phyloP scores from a whole-genome alignment of 2,113 vertebrate genomes.

The Psilopsiagon aymara region DNA sequence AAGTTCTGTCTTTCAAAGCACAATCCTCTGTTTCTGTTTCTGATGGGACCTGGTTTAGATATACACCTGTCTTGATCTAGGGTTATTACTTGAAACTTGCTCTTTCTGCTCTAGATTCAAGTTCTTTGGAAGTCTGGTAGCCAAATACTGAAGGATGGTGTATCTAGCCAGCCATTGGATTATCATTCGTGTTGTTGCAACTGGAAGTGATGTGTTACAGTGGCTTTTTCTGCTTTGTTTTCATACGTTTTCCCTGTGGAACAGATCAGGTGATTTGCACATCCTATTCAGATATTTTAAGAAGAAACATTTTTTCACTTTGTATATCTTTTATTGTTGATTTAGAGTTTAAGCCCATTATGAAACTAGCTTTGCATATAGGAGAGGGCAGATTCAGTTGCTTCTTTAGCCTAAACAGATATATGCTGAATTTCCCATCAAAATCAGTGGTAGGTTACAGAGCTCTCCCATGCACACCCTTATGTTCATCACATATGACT shows the following conservation, averaged over 20 bases:
- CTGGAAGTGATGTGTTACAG: background rate
- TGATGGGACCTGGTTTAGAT: background rate
- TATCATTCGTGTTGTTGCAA: background rate
- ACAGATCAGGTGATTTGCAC: background rate
- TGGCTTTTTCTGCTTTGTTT: background rate
- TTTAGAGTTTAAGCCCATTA: background rate
- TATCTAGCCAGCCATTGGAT: background rate
- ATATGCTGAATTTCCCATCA: background rate
- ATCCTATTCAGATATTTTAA: background rate
- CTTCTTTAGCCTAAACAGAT: background rate
- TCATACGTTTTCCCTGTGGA: background rate
- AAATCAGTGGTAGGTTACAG: background rate
- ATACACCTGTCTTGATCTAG: background rate
- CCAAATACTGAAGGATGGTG: background rate
- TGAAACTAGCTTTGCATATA: background rate
- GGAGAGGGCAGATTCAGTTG: background rate
- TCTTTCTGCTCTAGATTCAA: background rate
- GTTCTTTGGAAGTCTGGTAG: background rate
- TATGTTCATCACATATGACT: constrained; percentile 53
- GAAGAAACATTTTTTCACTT: background rate
- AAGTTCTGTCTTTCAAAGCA: background rate
- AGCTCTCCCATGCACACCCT: background rate
- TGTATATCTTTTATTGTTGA: background rate
- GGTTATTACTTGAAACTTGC: background rate
- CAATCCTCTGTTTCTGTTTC: background rate